These are phyloP conservation scores for Narcine bancroftii DNA, from an alignment of 2,113 vertebrate species.

Conservation along the genomic window DNA sequence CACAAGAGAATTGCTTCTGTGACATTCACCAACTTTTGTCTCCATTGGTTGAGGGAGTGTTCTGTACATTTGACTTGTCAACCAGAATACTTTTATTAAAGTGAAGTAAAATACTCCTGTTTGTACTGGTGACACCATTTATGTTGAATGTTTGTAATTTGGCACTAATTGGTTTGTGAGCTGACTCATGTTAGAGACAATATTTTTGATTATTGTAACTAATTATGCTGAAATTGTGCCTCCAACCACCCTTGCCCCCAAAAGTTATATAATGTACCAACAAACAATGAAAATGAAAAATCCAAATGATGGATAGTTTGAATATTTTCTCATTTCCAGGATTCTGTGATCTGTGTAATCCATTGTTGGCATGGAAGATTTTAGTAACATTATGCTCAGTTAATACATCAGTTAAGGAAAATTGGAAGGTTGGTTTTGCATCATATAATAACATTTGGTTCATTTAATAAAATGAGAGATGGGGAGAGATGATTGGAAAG, in stretches of 20 bases:
- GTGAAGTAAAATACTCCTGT: neutral
- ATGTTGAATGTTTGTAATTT: slow-evolving; percentile 4
- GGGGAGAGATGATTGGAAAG: neutral
- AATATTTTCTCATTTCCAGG: slow-evolving; percentile 3
- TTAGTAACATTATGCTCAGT: neutral
- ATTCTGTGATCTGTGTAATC: neutral
- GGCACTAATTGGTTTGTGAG: neutral
- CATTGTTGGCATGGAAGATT: neutral
- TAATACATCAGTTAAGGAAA: neutral
- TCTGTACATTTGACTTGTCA: slow-evolving; percentile 37
- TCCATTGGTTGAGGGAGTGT: slow-evolving; percentile 33
- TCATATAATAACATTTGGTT: neutral
- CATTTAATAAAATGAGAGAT: no score
- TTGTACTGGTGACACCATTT: slow-evolving; percentile 22
- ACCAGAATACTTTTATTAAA: slow-evolving; percentile 36
- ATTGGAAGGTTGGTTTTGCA: neutral
- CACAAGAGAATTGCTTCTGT: slow-evolving; percentile 24
- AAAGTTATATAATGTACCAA: neutral
- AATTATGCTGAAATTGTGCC: neutral
- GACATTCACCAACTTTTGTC: slow-evolving; percentile 28
- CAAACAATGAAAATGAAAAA: neutral
- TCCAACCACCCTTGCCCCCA: neutral
- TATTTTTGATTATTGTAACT: slow-evolving; percentile 6
- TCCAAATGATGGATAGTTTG: neutral
- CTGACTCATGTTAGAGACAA: neutral